Conservation (phyloP, 2,797 vertebrate genomes). For the Sitta carolinensis region DNA sequence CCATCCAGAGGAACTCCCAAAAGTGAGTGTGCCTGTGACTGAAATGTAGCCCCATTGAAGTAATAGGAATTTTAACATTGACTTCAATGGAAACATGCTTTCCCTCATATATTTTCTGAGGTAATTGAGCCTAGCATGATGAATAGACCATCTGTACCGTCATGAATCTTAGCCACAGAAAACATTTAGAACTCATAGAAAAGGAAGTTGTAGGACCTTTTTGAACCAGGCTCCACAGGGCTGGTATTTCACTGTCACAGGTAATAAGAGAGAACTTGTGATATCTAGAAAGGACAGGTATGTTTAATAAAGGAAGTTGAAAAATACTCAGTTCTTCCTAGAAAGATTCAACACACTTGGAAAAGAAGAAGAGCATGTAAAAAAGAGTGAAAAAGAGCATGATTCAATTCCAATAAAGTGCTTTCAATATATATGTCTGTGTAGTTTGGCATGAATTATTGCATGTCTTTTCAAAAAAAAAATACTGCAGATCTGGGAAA, state of each 20-base stretch:
- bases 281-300: not conserved
- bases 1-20: not conserved
- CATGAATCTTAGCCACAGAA: conserved; percentile 49
- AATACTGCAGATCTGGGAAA: not conserved
- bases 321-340: not conserved
- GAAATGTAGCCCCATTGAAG: not conserved
- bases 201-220: conserved; percentile 11
- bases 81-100: conserved; percentile 39
- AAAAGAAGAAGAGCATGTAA: too few species aligned
- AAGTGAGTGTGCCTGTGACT: not conserved
- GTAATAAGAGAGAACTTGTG: not conserved
- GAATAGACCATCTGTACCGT: conserved; percentile 52
- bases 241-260: conserved; percentile 1
- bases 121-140: conserved; percentile 49
- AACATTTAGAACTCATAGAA: conserved; percentile 32
- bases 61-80: conserved; percentile 6
- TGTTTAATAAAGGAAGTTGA: not conserved
- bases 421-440: not conserved
- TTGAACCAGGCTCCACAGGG: not conserved
- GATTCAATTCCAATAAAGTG: not conserved
- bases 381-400: not conserved
- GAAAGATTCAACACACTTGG: not conserved
- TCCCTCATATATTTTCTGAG: conserved; percentile 19
- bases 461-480: not conserved
- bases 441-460: not conserved